Conservation (phyloP, 2,888 invertebrate genomes). For the Ophioninae sp. region DNA sequence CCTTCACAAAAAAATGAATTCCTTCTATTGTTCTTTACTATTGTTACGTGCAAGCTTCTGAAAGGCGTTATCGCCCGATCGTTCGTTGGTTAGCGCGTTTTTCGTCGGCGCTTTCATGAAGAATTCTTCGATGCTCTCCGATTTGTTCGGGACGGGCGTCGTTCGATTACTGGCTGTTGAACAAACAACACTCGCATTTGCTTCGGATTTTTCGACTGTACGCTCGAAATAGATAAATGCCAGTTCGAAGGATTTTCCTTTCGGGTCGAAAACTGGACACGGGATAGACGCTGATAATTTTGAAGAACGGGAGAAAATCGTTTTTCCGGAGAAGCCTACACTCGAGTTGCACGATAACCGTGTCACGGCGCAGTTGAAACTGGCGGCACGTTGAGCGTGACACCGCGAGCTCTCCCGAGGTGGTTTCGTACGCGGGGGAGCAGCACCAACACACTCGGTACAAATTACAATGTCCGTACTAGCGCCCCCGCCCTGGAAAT, state of each 20-base stretch:
- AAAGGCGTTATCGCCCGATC: no score
- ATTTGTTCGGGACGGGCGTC: not conserved
- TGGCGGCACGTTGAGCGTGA: slow-evolving; percentile 74
- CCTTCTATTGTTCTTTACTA: not conserved
- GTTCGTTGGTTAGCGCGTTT: not conserved
- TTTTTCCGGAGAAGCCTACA: slow-evolving; percentile 12
- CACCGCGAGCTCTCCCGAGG: slow-evolving; percentile 63
- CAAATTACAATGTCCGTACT: slow-evolving; percentile 41
- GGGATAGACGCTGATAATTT: not conserved
- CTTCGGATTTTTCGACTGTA: not conserved
- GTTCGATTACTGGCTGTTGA: not conserved
- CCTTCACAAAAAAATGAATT: not conserved
- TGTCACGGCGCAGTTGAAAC: slow-evolving; percentile 73
- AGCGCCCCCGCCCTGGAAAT: slow-evolving; percentile 13
- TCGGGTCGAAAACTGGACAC: not conserved
- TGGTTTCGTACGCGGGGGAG: slow-evolving; percentile 21
- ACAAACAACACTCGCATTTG: not conserved
- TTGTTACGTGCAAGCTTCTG: not conserved
- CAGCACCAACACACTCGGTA: slow-evolving; percentile 2
- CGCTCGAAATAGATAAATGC: not conserved
- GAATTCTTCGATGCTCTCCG: not conserved
- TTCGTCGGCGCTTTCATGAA: not conserved
- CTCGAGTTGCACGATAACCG: slow-evolving; percentile 64
- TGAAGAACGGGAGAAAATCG: slow-evolving; percentile 19
- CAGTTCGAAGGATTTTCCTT: not conserved